These are phyloP conservation scores for Rostratula benghalensis DNA, from an alignment of 2,113 vertebrate genomes.

Conservation along the genomic window DNA sequence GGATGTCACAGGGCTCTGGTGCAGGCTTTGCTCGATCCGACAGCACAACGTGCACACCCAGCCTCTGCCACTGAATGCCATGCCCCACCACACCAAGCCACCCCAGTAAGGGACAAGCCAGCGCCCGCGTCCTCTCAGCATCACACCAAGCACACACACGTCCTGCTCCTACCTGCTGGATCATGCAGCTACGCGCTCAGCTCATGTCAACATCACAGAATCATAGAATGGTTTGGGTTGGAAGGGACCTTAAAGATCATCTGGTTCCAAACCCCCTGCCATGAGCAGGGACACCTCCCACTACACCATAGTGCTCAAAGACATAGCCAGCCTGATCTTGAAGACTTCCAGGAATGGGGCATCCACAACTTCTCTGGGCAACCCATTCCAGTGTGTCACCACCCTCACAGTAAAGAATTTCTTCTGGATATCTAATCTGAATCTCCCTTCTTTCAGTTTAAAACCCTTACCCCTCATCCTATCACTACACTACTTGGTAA, in stretches of 20 bases:
- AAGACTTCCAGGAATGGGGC: neutral
- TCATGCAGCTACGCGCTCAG: fast-evolving
- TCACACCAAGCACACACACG: fast-evolving
- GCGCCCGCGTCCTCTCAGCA: fast-evolving
- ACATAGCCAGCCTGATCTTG: neutral
- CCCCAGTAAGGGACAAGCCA: fast-evolving
- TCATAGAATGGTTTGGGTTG: neutral
- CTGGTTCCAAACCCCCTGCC: neutral
- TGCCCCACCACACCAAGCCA: neutral
- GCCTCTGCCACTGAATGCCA: fast-evolving
- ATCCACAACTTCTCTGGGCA: neutral
- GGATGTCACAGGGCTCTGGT: fast-evolving
- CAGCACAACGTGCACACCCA: fast-evolving
- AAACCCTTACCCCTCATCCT: neutral
- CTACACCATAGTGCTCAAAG: neutral
- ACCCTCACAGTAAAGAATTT: neutral
- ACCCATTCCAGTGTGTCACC: neutral
- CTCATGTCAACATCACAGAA: neutral
- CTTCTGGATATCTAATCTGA: neutral
- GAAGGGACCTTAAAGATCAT: neutral
- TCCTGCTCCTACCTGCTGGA: neutral
- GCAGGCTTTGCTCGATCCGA: neutral
- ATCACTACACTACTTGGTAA: neutral
- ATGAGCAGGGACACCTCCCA: neutral
- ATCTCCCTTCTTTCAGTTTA: neutral